A percentile compares a stretch with the other conserved stretches of the same genome.
Conservation (phyloP, 2,797 vertebrate species). For the Poeciliopsis turneri region DNA sequence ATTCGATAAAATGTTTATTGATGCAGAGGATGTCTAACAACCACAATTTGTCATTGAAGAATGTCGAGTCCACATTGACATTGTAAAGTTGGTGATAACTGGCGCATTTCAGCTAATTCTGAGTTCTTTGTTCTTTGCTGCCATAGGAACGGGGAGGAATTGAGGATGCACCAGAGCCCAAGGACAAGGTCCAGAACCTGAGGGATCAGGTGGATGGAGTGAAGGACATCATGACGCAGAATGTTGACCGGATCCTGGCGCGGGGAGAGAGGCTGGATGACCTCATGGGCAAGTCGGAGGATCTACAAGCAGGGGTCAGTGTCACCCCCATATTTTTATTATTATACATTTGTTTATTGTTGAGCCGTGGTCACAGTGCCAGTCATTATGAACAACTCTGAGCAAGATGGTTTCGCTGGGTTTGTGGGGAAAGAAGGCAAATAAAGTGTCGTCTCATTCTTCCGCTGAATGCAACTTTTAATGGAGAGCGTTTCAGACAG, state of each 20-base stretch:
- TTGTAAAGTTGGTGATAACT: neutral
- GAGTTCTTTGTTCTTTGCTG: neutral
- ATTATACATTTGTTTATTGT: neutral
- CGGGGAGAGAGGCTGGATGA: slow-evolving; percentile 92
- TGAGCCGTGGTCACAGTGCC: neutral
- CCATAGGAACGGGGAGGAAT: slow-evolving; percentile 72
- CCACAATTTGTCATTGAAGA: neutral
- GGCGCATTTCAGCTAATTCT: neutral
- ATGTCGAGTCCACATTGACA: neutral
- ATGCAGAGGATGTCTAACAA: neutral
- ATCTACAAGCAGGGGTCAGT: slow-evolving; percentile 91
- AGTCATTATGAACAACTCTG: neutral
- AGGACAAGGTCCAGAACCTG: slow-evolving; percentile 79
- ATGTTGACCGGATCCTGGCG: slow-evolving; percentile 93
- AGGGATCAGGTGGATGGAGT: slow-evolving; percentile 90
- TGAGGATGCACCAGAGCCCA: slow-evolving; percentile 39
- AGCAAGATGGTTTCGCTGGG: neutral
- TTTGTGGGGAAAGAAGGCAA: neutral
- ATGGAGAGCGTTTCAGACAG: neutral
- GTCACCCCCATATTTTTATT: neutral
- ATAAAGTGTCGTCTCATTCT: neutral
- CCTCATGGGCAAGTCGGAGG: slow-evolving; percentile 91
- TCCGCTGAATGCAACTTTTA: neutral
- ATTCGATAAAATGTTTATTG: neutral
- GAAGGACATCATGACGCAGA: slow-evolving; percentile 91